These are phyloP conservation scores for Centrocercus urophasianus DNA, from an alignment of 2,113 vertebrate species.

Conservation along the genomic window DNA sequence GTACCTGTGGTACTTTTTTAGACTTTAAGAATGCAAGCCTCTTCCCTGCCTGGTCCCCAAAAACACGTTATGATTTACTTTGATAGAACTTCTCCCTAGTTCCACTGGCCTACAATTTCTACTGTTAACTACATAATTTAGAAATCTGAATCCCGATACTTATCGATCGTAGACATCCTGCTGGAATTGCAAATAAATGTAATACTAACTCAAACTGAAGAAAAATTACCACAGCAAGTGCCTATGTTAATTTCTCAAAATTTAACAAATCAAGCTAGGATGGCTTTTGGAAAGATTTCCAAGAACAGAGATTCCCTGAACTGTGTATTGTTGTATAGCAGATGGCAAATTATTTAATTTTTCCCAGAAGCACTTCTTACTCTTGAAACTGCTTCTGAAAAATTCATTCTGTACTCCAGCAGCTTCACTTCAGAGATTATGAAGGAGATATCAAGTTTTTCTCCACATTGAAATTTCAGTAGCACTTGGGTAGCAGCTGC, in stretches of 20 bases:
- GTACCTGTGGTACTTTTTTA: background rate
- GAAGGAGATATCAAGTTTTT: background rate
- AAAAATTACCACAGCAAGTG: background rate
- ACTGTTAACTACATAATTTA: background rate
- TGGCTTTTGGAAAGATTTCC: background rate
- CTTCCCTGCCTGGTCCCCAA: background rate
- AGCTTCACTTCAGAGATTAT: background rate
- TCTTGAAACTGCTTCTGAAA: slow-evolving; percentile 4
- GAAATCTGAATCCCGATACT: background rate
- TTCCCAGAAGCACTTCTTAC: background rate
- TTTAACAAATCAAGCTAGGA: background rate
- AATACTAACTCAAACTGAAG: background rate
- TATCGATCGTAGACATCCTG: background rate
- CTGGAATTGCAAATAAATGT: background rate
- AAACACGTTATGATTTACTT: background rate
- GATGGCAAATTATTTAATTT: slow-evolving; percentile 19
- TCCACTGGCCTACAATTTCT: background rate
- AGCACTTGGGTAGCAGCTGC: background rate
- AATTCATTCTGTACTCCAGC: background rate
- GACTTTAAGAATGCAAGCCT: background rate
- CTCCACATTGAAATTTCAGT: background rate
- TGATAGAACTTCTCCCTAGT: background rate
- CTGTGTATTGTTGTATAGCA: background rate
- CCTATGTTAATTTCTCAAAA: background rate
- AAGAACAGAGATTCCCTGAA: background rate